phyloP scores from a whole-genome alignment of 2,113 vertebrate species.

The Bufo bufo region DNA sequence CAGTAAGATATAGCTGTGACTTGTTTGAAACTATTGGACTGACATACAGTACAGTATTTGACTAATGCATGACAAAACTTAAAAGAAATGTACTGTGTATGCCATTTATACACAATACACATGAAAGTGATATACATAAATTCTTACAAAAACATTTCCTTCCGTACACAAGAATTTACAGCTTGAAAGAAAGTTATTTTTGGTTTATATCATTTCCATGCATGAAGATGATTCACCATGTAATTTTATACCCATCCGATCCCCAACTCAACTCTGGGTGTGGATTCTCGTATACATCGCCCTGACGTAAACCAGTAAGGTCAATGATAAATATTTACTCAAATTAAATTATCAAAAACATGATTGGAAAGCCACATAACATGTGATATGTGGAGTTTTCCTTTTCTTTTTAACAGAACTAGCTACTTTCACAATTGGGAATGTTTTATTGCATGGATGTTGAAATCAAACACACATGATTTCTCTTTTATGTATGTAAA shows the following conservation, averaged over 20 bases:
- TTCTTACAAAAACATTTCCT: not conserved
- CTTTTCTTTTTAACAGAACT: not conserved
- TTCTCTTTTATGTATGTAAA: constrained; percentile 14
- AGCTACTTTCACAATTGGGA: not conserved
- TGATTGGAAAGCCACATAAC: not conserved
- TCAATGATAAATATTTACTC: constrained; percentile 16
- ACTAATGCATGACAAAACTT: not conserved
- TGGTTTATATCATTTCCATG: not conserved
- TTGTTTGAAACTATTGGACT: not conserved
- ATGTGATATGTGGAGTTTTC: not conserved
- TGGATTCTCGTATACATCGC: not conserved
- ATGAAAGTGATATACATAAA: no score
- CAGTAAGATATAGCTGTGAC: not conserved
- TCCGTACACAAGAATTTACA: not conserved
- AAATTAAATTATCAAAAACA: constrained; percentile 4
- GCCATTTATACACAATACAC: no score
- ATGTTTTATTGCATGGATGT: constrained; percentile 8
- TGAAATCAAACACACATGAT: constrained; percentile 28
- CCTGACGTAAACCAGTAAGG: not conserved
- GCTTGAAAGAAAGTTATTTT: not conserved
- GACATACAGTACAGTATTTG: not conserved
- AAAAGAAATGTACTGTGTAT: not conserved
- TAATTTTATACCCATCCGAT: not conserved
- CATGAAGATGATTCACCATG: not conserved
- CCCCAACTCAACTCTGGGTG: not conserved